A percentile compares a stretch with the other conserved stretches of the same genome.
Evolutionary conservation across 2,113 vertebrate species (phyloP).

Genomic region (Astatoreochromis straeleni): DNA sequence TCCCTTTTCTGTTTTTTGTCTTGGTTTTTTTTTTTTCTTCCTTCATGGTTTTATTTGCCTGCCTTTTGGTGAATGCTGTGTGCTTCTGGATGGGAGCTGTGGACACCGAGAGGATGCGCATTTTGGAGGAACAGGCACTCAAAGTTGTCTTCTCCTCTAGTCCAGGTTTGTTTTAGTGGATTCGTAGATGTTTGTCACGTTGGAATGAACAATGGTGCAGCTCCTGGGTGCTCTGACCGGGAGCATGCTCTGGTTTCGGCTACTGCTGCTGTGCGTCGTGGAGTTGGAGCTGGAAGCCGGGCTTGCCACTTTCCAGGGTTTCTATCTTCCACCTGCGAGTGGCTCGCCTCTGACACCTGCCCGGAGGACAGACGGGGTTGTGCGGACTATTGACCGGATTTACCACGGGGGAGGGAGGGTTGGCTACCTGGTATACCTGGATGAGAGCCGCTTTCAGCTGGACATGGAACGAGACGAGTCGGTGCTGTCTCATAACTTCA

Average conservation of each 20-base stretch:
- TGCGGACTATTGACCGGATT: constrained; percentile 81
- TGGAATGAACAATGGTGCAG: constrained; percentile 59
- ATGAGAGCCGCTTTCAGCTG: constrained; percentile 81
- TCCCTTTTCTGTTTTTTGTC: not conserved
- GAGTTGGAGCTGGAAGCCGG: constrained; percentile 25
- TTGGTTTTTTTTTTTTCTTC: constrained; percentile 17
- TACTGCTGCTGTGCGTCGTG: constrained; percentile 58
- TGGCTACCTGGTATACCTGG: constrained; percentile 86
- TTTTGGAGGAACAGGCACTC: not conserved
- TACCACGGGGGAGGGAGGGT: constrained; percentile 86
- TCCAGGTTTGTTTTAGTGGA: constrained; percentile 26
- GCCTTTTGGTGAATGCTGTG: constrained; percentile 17
- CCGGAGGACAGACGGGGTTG: constrained; percentile 72
- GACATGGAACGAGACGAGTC: constrained; percentile 84
- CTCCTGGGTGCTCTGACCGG: constrained; percentile 35
- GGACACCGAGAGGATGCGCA: constrained; percentile 61
- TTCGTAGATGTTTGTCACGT: constrained; percentile 15
- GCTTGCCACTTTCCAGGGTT: constrained; percentile 40
- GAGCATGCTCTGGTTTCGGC: constrained; percentile 45
- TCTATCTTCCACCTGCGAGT: constrained; percentile 66
- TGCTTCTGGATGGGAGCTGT: constrained; percentile 38
- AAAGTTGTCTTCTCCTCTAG: constrained; percentile 28
- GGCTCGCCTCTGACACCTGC: constrained; percentile 62
- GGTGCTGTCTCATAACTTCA: constrained; percentile 63
- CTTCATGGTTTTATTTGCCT: not conserved